Conservation (phyloP, 2,113 vertebrate genomes). For the Bothrops jararaca region DNA sequence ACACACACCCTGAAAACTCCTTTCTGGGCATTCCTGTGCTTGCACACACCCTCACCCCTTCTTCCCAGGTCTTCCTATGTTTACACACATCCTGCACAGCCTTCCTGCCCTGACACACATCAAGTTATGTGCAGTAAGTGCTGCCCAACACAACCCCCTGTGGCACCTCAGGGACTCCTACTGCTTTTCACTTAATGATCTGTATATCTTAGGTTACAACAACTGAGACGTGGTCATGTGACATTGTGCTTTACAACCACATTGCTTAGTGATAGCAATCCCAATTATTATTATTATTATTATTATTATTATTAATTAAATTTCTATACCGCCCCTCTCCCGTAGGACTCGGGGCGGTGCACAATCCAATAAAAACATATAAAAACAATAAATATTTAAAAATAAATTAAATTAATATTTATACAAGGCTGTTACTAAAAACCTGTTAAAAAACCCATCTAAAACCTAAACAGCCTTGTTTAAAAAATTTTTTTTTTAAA, state of each 20-base stretch:
- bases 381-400: too few species aligned
- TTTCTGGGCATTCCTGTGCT: not conserved
- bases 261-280: not conserved
- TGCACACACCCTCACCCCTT: not conserved
- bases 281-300: too few species aligned
- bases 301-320: too few species aligned
- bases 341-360: too few species aligned
- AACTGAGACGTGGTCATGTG: not conserved
- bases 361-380: too few species aligned
- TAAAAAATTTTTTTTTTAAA: too few species aligned
- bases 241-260: not conserved
- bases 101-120: not conserved
- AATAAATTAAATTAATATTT: too few species aligned
- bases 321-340: too few species aligned
- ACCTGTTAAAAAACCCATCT: too few species aligned
- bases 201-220: not conserved
- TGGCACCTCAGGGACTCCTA: not conserved
- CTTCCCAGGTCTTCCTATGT: not conserved
- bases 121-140: not conserved
- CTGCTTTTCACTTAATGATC: not conserved
- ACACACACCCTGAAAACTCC: not conserved
- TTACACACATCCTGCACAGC: not conserved
- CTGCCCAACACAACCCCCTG: not conserved
- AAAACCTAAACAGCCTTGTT: too few species aligned
- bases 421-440: too few species aligned